phyloP scores from a whole-genome alignment of 1,140 invertebrate genomes.

The Gerris buenoi region DNA sequence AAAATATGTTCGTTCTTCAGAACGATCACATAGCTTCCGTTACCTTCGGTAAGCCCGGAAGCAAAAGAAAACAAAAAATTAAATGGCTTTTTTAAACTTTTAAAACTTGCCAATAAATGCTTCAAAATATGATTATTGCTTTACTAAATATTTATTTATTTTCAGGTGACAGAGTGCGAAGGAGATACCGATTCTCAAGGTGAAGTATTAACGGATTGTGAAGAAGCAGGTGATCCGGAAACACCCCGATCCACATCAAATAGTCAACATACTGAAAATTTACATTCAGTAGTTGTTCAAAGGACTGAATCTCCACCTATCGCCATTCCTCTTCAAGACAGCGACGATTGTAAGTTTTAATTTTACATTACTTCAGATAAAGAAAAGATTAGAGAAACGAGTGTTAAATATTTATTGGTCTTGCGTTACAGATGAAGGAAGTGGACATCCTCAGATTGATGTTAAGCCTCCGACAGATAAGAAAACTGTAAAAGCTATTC shows the following conservation, averaged over 20 bases:
- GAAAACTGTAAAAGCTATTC: conserved; percentile 51
- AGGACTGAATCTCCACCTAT: no score
- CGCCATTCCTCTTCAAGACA: background rate
- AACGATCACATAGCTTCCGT: no score
- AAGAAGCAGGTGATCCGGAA: background rate
- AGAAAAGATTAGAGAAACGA: no score
- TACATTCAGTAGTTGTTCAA: no score
- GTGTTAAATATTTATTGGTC: no score
- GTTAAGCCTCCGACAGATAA: conserved; percentile 30
- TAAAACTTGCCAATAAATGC: background rate
- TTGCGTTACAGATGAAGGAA: background rate
- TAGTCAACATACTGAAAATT: no score
- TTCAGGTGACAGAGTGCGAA: background rate
- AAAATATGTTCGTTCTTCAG: no score
- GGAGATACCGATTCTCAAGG: background rate
- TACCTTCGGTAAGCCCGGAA: no score
- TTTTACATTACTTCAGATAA: no score
- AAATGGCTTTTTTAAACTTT: no score
- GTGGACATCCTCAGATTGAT: background rate
- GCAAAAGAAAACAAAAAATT: no score
- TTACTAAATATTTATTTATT: background rate
- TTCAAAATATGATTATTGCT: background rate
- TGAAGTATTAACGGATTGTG: background rate
- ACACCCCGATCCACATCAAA: background rate
- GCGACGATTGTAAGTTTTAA: no score